phyloP scores from a whole-genome alignment of 2,888 invertebrate species.

The Empis livida region DNA sequence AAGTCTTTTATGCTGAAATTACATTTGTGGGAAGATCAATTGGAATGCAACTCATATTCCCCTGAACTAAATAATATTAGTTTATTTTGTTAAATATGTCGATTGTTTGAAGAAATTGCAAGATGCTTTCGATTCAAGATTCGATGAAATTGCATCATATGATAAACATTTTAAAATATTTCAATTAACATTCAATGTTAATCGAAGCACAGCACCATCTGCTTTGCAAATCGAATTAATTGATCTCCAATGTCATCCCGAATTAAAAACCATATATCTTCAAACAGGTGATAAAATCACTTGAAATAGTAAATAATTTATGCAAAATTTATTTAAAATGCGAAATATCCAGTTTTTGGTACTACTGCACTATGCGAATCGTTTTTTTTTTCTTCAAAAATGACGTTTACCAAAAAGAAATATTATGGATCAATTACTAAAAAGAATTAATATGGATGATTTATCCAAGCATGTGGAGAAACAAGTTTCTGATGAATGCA shows the following conservation, averaged over 20 bases:
- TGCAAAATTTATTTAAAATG: background rate
- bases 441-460: background rate
- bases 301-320: no score
- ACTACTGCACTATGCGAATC: background rate
- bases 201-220: background rate
- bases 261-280: background rate
- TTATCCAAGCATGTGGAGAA: background rate
- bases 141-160: background rate
- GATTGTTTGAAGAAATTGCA: background rate
- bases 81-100: background rate
- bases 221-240: background rate
- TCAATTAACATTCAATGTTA: background rate
- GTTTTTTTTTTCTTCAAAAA: background rate
- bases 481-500: background rate
- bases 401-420: background rate
- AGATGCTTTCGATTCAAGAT: background rate
- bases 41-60: background rate
- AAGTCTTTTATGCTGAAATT: background rate
- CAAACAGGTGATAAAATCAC: background rate
- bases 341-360: background rate
- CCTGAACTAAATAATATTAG: background rate
- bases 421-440: background rate
- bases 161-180: background rate
- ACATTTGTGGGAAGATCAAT: background rate
- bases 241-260: background rate